Evolutionary conservation across 1,140 invertebrate species (phyloP).

Genomic region (Varroa destructor): DNA sequence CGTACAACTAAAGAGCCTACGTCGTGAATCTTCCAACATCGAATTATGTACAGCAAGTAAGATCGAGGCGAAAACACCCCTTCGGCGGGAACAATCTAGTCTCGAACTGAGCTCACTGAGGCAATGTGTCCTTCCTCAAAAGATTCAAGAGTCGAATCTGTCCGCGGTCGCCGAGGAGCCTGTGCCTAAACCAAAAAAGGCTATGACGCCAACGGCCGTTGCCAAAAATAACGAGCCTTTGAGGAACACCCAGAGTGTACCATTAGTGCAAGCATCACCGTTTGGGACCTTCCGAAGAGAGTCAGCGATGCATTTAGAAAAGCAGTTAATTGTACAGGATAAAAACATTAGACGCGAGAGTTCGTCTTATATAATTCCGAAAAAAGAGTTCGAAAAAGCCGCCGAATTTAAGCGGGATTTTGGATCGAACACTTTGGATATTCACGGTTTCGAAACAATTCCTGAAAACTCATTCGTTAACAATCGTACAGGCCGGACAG

Average conservation of each 20-base stretch:
- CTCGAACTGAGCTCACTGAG: slow-evolving; percentile 13
- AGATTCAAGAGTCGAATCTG: too few relatives aligned
- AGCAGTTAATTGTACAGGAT: slow-evolving; percentile 19
- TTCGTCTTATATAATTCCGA: slow-evolving; percentile 4
- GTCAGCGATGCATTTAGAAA: neutral
- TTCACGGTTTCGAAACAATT: slow-evolving; percentile 20
- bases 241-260: neutral
- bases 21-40: slow-evolving; percentile 10
- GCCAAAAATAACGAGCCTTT: neutral
- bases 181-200: neutral
- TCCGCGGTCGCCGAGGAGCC: neutral
- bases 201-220: neutral
- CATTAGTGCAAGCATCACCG: slow-evolving; percentile 2
- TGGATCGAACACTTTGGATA: neutral
- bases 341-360: slow-evolving; percentile 10
- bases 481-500: slow-evolving; percentile 6
- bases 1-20: neutral
- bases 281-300: slow-evolving; percentile 2
- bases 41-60: slow-evolving; percentile 6
- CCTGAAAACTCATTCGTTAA: neutral
- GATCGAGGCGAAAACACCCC: neutral
- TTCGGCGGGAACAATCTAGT: slow-evolving; percentile 9
- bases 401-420: slow-evolving; percentile 23
- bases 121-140: too few relatives aligned
- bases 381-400: slow-evolving; percentile 17